These are phyloP conservation scores for Dipodomys ordii DNA, from an alignment of 2,113 vertebrate genomes.

Conservation along the genomic window DNA sequence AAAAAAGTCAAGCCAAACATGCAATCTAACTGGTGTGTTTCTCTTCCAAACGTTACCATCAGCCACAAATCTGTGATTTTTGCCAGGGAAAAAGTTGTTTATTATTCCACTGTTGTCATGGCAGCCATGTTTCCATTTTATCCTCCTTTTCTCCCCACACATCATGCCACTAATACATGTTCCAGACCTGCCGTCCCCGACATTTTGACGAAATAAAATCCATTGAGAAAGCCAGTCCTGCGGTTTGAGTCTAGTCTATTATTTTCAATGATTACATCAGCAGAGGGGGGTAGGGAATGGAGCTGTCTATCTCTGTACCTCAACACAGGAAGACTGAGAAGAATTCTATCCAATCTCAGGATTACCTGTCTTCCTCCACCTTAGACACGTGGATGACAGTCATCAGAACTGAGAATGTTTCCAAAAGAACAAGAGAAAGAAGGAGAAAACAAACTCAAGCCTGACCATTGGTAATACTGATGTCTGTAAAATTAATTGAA, in stretches of 20 bases:
- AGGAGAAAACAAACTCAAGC: background rate
- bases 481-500: background rate
- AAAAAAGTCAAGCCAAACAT: conserved; percentile 35
- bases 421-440: background rate
- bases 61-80: conserved; percentile 58
- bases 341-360: background rate
- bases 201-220: conserved; percentile 80
- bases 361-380: background rate
- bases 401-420: conserved; percentile 12
- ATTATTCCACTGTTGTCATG: conserved; percentile 85
- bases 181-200: conserved; percentile 84
- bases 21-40: conserved; percentile 57
- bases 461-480: background rate
- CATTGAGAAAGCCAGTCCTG: conserved; percentile 52
- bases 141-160: conserved; percentile 82
- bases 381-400: background rate
- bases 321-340: background rate
- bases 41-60: conserved; percentile 56
- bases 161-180: conserved; percentile 83
- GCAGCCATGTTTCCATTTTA: conserved; percentile 83
- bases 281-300: background rate
- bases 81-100: conserved; percentile 75
- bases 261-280: conserved; percentile 65
- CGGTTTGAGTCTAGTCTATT: conserved; percentile 46
- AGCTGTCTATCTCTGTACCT: background rate